Conservation (phyloP, 2,797 vertebrate species). For the Chelon auratus region DNA sequence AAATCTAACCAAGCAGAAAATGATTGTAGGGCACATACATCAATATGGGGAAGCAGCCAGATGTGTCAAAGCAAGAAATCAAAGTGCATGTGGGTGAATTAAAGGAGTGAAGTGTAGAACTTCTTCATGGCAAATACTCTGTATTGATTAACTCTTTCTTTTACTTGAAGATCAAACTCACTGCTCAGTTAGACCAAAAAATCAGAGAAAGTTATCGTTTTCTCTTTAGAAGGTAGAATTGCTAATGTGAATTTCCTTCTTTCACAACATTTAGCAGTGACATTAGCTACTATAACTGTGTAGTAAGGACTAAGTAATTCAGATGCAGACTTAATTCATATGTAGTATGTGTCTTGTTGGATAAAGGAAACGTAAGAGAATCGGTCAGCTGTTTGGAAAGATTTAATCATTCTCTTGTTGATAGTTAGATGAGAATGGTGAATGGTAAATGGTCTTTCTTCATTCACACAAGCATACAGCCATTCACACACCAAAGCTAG, state of each 20-base stretch:
- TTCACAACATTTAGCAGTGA: neutral
- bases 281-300: no score
- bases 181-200: constrained; percentile 7
- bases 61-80: neutral
- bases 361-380: neutral
- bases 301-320: no score
- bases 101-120: neutral
- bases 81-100: neutral
- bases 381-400: no score
- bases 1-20: neutral
- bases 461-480: no score
- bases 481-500: no score
- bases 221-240: neutral
- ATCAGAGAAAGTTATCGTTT: neutral
- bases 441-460: no score
- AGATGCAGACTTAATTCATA: no score
- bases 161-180: neutral
- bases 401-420: no score
- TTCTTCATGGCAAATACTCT: neutral
- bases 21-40: neutral
- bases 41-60: neutral
- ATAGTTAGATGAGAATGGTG: no score
- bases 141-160: constrained; percentile 1
- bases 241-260: neutral
- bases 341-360: no score